Base-by-base conservation (phyloP, 2,113 vertebrate species). In the Crotophaga sulcirostris region DNA sequence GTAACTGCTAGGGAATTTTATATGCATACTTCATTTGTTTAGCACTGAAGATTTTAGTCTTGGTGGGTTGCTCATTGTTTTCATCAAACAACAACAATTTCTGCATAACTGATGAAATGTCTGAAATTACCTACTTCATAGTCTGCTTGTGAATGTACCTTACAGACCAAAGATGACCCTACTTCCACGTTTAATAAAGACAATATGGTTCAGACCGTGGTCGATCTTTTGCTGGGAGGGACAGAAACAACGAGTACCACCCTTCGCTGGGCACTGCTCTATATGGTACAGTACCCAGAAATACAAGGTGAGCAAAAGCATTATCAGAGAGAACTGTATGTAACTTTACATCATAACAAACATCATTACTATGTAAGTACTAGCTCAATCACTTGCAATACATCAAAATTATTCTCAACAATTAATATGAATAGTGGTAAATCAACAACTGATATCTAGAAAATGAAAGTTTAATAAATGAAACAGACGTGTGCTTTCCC, bases 171-270 rank as follows among this genome's bases (percentile, higher is more conserved):
- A 84, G 92, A 95, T 0, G 76, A 97, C 18, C 84, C 97, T 10
- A 60, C 93, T 34, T 97, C 98, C 7, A 97, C 97, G 0, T 98
- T 98, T 91, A 96, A 82, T 20, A 97, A 97, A 51, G 97, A 98
- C 18, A 98, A 98, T 16, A 87, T 98, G 97, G 45, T 97, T 66
- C 96, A 98, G 75, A 97, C 95, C 10, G 88, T 97, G 38, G 84
- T 88, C 5, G 97, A 98, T 67, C 97, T 98, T 47, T 96, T 98
- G 96, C 74, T 98, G 47, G 98, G 98, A 86, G 98, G 98, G 77
- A 97, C 97, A 3, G 97, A 98, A 89, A 98, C 97, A 51, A 98
- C 94, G 3, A 89, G 97, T 5, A 97, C 96, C 67, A 98, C 97
- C 10, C 93, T 98, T 63, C 93, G 80, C 81, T 98, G 98, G 98